phyloP scores from a whole-genome alignment of 1,140 invertebrate genomes.

The Temnothorax curvispinosus region DNA sequence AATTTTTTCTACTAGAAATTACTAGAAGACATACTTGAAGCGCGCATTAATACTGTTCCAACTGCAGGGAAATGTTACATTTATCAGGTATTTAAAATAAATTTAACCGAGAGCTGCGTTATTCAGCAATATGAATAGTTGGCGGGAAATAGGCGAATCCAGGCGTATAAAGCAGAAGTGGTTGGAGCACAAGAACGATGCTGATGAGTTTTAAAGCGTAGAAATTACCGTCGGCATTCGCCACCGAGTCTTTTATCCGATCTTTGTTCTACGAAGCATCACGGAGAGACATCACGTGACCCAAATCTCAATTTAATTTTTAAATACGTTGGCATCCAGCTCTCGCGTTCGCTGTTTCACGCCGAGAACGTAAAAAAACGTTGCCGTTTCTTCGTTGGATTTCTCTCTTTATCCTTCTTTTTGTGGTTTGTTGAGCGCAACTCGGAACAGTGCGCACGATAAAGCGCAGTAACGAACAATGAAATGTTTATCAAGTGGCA shows the following conservation, averaged over 20 bases:
- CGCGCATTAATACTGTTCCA: slow-evolving; percentile 57
- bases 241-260: slow-evolving; percentile 3
- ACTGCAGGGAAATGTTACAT: slow-evolving; percentile 38
- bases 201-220: slow-evolving; percentile 76
- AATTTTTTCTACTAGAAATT: slow-evolving; percentile 39
- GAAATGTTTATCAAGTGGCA: slow-evolving; percentile 56
- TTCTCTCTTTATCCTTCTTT: neutral
- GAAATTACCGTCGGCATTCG: slow-evolving; percentile 70
- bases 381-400: neutral
- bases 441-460: slow-evolving; percentile 28
- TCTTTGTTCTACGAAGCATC: slow-evolving; percentile 35
- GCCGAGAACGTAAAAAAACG: slow-evolving; percentile 20
- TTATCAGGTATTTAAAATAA: slow-evolving; percentile 74
- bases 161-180: slow-evolving; percentile 52
- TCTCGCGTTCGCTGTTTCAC: neutral
- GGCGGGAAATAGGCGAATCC: slow-evolving; percentile 56
- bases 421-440: slow-evolving; percentile 26
- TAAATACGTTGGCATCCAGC: slow-evolving; percentile 15
- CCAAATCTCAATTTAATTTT: slow-evolving; percentile 57
- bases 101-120: slow-evolving; percentile 60
- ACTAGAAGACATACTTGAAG: neutral
- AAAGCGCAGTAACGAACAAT: slow-evolving; percentile 59
- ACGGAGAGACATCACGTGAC: slow-evolving; percentile 25
- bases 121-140: slow-evolving; percentile 59
- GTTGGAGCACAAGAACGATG: slow-evolving; percentile 65